Conservation (phyloP, 2,888 invertebrate genomes). For the Cephus sareptanus region DNA sequence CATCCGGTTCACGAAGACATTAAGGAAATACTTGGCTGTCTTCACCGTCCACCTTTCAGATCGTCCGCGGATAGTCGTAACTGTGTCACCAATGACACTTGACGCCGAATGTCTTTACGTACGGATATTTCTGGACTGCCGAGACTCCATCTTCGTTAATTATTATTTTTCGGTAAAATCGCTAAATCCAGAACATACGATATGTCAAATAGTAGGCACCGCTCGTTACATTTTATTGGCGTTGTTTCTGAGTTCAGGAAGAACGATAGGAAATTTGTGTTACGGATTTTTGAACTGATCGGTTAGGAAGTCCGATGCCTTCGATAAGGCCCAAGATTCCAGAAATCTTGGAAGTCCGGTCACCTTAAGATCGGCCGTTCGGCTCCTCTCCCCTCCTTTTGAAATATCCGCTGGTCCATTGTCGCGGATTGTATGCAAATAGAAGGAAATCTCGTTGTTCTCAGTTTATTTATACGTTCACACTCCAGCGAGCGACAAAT, state of each 20-base stretch:
- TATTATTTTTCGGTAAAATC: conserved; percentile 35
- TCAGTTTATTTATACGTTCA: conserved; percentile 33
- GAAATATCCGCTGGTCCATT: not conserved
- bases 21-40: conserved; percentile 1
- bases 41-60: not conserved
- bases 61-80: not conserved
- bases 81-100: conserved; percentile 1
- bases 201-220: not conserved
- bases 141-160: conserved; percentile 8
- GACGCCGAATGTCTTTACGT: not conserved
- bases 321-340: not conserved
- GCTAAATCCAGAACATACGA: conserved; percentile 11
- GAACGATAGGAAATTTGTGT: not conserved
- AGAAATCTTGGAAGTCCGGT: not conserved
- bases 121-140: not conserved
- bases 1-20: conserved; percentile 4
- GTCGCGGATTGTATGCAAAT: conserved; percentile 38
- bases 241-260: not conserved
- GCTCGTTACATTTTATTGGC: not conserved
- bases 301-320: not conserved
- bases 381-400: no score
- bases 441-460: conserved; percentile 26
- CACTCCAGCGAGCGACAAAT: conserved; percentile 22
- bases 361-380: not conserved
- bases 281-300: not conserved